Percentiles rank a stretch among this genome's conserved stretches.
phyloP scores from a whole-genome alignment of 1,140 invertebrate species.

The Ganaspis sp. region DNA sequence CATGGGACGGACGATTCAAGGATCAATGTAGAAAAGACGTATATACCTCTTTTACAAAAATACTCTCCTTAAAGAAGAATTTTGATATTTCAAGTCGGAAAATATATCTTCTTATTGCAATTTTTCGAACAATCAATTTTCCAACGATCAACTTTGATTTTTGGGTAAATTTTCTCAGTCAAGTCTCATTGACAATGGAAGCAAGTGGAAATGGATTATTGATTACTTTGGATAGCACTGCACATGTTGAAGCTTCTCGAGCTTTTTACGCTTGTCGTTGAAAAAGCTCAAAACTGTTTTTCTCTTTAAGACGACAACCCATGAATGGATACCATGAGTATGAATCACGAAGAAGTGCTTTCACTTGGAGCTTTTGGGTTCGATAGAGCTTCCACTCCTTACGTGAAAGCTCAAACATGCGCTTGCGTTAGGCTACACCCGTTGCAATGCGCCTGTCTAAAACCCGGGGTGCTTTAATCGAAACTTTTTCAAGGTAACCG shows the following conservation, averaged over 20 bases:
- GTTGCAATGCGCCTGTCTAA: conserved; percentile 59
- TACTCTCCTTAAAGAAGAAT: neutral
- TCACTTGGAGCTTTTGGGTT: conserved; percentile 47
- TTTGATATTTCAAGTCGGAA: neutral
- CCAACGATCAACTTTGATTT: neutral
- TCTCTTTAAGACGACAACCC: conserved; percentile 47
- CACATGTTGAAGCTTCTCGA: neutral
- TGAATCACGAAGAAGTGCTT: conserved; percentile 49
- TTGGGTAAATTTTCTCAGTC: no score
- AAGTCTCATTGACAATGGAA: no score
- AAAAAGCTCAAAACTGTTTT: conserved; percentile 41
- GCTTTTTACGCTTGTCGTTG: conserved; percentile 23
- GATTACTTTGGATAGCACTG: neutral
- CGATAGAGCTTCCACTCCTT: conserved; percentile 58
- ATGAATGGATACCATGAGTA: conserved; percentile 61
- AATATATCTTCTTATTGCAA: neutral
- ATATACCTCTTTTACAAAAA: neutral
- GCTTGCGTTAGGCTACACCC: conserved; percentile 41
- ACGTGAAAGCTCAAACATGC: conserved; percentile 39
- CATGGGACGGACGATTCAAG: conserved; percentile 9
- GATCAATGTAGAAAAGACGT: neutral
- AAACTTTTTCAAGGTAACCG: conserved; percentile 38
- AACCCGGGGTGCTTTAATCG: conserved; percentile 54
- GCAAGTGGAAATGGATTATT: neutral
- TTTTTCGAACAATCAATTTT: neutral